Percentiles rank a stretch among this genome's conserved stretches.
phyloP scores from a whole-genome alignment of 1,140 invertebrate species.

The Atta colombica region DNA sequence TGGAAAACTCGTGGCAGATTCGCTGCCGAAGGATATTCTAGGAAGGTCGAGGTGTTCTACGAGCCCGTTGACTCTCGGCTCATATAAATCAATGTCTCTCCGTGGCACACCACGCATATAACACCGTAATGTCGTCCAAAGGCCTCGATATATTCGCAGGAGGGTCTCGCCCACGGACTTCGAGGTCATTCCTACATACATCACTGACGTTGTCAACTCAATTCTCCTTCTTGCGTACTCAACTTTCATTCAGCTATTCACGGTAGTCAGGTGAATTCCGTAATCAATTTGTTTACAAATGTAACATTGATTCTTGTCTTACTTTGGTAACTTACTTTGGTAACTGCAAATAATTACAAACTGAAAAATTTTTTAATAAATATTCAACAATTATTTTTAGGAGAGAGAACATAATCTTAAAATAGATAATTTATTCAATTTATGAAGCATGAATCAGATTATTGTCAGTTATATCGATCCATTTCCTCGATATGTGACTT shows the following conservation, averaged over 20 bases:
- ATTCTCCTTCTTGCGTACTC: constrained; percentile 37
- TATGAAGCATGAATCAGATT: not conserved
- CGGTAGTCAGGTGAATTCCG: not conserved
- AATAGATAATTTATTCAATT: not conserved
- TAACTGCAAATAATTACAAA: not conserved
- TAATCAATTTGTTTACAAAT: not conserved
- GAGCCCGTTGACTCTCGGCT: constrained; percentile 57
- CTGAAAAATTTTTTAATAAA: not conserved
- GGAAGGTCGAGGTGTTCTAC: constrained; percentile 50
- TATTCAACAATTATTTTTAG: not conserved
- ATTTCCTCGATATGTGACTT: not conserved
- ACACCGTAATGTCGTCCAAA: constrained; percentile 71
- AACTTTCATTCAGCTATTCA: not conserved
- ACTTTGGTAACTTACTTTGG: not conserved
- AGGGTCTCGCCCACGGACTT: constrained; percentile 68
- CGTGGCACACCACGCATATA: constrained; percentile 73
- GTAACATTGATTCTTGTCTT: not conserved
- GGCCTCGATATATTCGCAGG: constrained; percentile 71
- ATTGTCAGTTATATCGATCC: not conserved
- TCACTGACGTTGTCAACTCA: constrained; percentile 66
- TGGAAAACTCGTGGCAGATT: constrained; percentile 54
- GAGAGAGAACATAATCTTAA: not conserved
- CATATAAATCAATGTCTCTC: constrained; percentile 81
- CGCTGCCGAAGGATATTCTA: constrained; percentile 31
- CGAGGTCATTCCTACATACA: constrained; percentile 69